A percentile compares a stretch with the other conserved stretches of the same genome.
Conservation (phyloP, 2,113 vertebrate species). For the Trichomycterus rosablanca region DNA sequence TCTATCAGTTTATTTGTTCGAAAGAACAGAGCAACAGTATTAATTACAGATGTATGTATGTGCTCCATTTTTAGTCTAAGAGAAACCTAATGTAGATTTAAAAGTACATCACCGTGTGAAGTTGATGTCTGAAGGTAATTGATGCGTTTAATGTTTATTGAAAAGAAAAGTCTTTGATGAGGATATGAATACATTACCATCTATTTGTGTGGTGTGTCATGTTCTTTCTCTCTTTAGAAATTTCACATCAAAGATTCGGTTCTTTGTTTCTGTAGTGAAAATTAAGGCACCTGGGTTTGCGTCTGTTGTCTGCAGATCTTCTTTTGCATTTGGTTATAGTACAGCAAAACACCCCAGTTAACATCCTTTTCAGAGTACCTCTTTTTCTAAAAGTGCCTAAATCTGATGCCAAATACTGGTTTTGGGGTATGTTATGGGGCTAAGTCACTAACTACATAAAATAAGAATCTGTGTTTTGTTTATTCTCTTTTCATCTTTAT, state of each 20-base stretch:
- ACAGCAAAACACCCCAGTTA: background rate
- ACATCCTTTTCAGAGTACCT: too few species aligned
- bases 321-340: constrained; percentile 17
- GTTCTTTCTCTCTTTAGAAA: constrained; percentile 30
- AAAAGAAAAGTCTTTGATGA: constrained; percentile 50
- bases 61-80: background rate
- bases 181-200: constrained; percentile 63
- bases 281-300: constrained; percentile 26
- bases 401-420: too few species aligned
- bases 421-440: too few species aligned
- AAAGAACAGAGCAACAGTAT: too few species aligned
- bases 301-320: background rate
- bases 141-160: constrained; percentile 22
- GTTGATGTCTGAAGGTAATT: constrained; percentile 11
- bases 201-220: constrained; percentile 56
- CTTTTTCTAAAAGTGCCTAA: too few species aligned
- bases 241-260: constrained; percentile 59
- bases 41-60: too few species aligned
- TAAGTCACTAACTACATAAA: too few species aligned
- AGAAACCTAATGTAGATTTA: constrained; percentile 11
- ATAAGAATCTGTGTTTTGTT: too few species aligned
- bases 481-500: too few species aligned
- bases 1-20: too few species aligned
- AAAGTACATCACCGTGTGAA: constrained; percentile 16
- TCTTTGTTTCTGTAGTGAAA: constrained; percentile 45